Conservation (phyloP, 2,113 vertebrate genomes). For the Pseudorhombus dupliciocellatus region DNA sequence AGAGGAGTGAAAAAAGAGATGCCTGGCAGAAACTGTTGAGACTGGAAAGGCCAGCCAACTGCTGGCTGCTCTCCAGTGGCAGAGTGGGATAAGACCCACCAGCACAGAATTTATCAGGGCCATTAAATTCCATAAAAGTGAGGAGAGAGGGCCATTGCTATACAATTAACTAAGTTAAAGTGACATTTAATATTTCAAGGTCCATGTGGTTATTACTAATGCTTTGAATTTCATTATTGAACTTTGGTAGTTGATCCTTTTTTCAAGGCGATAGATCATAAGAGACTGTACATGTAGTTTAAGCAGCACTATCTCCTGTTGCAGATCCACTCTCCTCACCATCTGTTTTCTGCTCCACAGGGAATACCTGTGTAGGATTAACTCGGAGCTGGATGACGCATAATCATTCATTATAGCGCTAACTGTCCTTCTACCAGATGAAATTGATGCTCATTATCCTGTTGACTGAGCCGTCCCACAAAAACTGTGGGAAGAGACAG, state of each 20-base stretch:
- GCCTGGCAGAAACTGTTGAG: slow-evolving; percentile 41
- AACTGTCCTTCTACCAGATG: slow-evolving; percentile 74
- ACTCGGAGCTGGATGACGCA: slow-evolving; percentile 67
- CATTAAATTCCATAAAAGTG: slow-evolving; percentile 59
- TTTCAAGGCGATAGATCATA: slow-evolving; percentile 45
- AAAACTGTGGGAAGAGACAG: slow-evolving; percentile 45
- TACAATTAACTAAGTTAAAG: slow-evolving; percentile 64
- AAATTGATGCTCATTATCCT: slow-evolving; percentile 81
- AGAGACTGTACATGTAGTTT: slow-evolving; percentile 46
- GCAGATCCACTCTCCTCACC: slow-evolving; percentile 54
- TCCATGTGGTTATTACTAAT: slow-evolving; percentile 67
- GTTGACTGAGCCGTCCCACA: slow-evolving; percentile 78
- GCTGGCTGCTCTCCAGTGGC: slow-evolving; percentile 46
- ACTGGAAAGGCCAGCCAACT: slow-evolving; percentile 35
- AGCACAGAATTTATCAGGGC: slow-evolving; percentile 49
- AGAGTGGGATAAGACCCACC: slow-evolving; percentile 38
- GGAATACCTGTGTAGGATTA: slow-evolving; percentile 81
- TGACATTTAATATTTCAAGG: slow-evolving; percentile 62
- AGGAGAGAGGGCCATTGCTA: slow-evolving; percentile 56
- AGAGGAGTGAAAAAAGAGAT: slow-evolving; percentile 4
- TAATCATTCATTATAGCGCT: slow-evolving; percentile 81
- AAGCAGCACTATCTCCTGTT: slow-evolving; percentile 49
- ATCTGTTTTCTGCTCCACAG: slow-evolving; percentile 75
- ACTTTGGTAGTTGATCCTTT: slow-evolving; percentile 54
- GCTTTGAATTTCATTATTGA: slow-evolving; percentile 63